A percentile compares a stretch with the other conserved stretches of the same genome.
Evolutionary conservation across 2,797 vertebrate species (phyloP).

Genomic region (Pseudochirops corinnae): DNA sequence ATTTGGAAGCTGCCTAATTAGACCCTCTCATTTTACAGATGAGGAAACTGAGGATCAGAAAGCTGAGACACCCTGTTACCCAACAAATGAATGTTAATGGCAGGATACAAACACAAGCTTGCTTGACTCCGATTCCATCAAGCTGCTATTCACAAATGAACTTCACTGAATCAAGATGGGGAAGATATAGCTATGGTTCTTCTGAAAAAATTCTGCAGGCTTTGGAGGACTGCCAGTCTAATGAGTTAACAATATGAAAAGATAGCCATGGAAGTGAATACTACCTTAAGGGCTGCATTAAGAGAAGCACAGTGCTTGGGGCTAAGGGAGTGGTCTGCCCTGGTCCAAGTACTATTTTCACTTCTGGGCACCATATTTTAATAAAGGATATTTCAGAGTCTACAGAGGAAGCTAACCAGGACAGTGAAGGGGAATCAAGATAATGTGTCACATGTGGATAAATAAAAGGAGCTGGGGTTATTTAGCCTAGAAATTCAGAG

Average conservation of each 20-base stretch:
- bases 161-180: not conserved
- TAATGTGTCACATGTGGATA: not conserved
- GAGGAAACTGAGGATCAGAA: not conserved
- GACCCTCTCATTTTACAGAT: not conserved
- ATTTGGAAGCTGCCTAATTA: not conserved
- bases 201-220: too few species aligned
- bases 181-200: not conserved
- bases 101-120: not conserved
- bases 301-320: not conserved
- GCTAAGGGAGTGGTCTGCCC: not conserved
- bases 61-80: not conserved
- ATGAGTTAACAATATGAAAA: not conserved
- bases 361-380: not conserved
- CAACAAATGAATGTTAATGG: too few species aligned
- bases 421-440: not conserved
- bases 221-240: not conserved
- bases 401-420: not conserved
- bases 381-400: not conserved
- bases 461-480: not conserved
- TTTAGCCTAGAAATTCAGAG: not conserved
- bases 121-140: not conserved
- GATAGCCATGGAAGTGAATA: not conserved
- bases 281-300: not conserved
- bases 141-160: not conserved
- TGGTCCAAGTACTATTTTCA: not conserved